Conservation (phyloP, 2,113 vertebrate genomes). For the Paraplagusia blochii region DNA sequence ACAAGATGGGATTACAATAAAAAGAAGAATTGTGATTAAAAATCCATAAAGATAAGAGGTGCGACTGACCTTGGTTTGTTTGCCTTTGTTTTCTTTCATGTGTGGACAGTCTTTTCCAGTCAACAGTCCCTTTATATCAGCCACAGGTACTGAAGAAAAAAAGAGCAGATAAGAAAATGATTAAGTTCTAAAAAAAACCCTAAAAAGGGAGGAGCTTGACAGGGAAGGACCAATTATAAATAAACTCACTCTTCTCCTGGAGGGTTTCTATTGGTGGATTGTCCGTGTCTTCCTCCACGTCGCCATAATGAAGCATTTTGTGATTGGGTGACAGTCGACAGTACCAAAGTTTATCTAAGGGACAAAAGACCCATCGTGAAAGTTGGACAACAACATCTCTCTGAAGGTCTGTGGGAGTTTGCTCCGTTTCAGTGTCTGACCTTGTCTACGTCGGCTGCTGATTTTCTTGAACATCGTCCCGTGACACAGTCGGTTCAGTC, state of each 20-base stretch:
- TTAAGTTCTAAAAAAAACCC: too few species aligned
- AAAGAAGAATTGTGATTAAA: too few species aligned
- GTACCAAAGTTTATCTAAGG: conserved; percentile 94
- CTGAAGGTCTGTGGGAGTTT: too few species aligned
- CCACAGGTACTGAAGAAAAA: conserved; percentile 83
- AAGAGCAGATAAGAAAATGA: neutral
- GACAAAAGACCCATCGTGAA: neutral
- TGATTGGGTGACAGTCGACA: conserved; percentile 95
- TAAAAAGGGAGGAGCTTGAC: too few species aligned
- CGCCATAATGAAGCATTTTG: conserved; percentile 95
- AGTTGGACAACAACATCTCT: neutral
- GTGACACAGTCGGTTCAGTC: conserved; percentile 89
- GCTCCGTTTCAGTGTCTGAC: conserved; percentile 60
- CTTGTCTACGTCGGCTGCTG: conserved; percentile 91
- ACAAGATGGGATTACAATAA: too few species aligned
- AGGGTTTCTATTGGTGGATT: conserved; percentile 84
- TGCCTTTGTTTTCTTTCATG: conserved; percentile 89
- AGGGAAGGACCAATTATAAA: neutral
- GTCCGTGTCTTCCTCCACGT: conserved; percentile 81
- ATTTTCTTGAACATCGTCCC: conserved; percentile 95
- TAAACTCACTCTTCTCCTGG: conserved; percentile 85
- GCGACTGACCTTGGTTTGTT: conserved; percentile 90
- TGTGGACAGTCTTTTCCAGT: conserved; percentile 93
- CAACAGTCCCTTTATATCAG: conserved; percentile 88
- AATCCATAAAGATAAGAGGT: neutral